phyloP scores from a whole-genome alignment of 2,888 invertebrate genomes.

The Acanthoscelides obtectus region DNA sequence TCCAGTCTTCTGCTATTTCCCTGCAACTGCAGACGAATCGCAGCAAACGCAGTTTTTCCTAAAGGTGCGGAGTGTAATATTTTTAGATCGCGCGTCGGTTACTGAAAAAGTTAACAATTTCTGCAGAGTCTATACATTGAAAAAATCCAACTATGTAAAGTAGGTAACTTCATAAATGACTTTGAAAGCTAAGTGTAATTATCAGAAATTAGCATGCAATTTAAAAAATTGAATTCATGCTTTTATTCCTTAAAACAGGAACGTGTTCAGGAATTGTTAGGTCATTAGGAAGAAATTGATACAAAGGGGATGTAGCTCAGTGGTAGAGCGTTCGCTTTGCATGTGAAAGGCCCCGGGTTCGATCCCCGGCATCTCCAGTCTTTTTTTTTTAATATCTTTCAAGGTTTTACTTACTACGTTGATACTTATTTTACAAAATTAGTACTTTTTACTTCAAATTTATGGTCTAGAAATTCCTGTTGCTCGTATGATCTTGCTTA shows the following conservation, averaged over 20 bases:
- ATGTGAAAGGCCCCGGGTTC: slow-evolving; percentile 99
- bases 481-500: too few relatives aligned
- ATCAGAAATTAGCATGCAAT: too few relatives aligned
- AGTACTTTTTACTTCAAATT: not conserved
- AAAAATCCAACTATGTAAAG: too few relatives aligned
- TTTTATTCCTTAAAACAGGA: too few relatives aligned
- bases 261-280: too few relatives aligned
- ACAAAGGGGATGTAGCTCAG: slow-evolving; percentile 86
- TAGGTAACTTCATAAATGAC: too few relatives aligned
- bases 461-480: too few relatives aligned
- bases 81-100: not conserved
- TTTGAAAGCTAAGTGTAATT: too few relatives aligned
- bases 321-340: slow-evolving; percentile 99
- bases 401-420: too few relatives aligned
- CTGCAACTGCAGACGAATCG: not conserved
- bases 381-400: slow-evolving; percentile 9
- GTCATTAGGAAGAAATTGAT: too few relatives aligned
- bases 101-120: not conserved
- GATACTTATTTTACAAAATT: slow-evolving; percentile 39
- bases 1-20: not conserved
- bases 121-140: too few relatives aligned
- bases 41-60: not conserved
- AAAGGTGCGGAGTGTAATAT: not conserved
- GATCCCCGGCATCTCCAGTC: slow-evolving; percentile 90
- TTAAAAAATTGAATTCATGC: too few relatives aligned